Percentiles rank a stretch among this genome's conserved stretches.
These are phyloP conservation scores for Andrena chrysosceles DNA, from an alignment of 2,888 invertebrate genomes.

Conservation along the genomic window DNA sequence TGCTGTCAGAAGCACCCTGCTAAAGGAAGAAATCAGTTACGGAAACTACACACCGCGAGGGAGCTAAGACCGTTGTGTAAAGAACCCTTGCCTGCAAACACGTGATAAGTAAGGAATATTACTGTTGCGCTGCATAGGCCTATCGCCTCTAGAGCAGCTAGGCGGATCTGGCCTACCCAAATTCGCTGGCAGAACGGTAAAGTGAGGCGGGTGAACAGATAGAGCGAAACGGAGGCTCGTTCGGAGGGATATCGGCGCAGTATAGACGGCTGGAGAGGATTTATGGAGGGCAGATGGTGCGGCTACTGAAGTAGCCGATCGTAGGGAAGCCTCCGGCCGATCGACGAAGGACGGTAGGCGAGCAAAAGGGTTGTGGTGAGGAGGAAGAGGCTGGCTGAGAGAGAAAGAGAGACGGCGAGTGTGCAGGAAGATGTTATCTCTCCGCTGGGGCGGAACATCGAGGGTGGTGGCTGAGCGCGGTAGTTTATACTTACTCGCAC, in stretches of 20 bases:
- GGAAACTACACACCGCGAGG: too few relatives aligned
- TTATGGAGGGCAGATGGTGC: conserved; percentile 71
- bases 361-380: conserved; percentile 70
- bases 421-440: conserved; percentile 78
- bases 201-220: not conserved
- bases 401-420: conserved; percentile 49
- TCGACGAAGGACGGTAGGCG: conserved; percentile 65
- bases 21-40: too few relatives aligned
- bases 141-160: not conserved
- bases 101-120: not conserved
- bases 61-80: too few relatives aligned
- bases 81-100: too few relatives aligned
- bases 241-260: conserved; percentile 54
- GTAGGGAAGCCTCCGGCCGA: conserved; percentile 72
- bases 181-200: not conserved
- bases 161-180: conserved; percentile 9
- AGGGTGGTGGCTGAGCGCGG: conserved; percentile 74
- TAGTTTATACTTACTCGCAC: conserved; percentile 80
- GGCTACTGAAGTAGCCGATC: conserved; percentile 73
- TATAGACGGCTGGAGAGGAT: conserved; percentile 66
- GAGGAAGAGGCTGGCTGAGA: conserved; percentile 38
- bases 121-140: not conserved
- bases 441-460: conserved; percentile 77
- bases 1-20: too few relatives aligned
- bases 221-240: conserved; percentile 18